A percentile compares a stretch with the other conserved stretches of the same genome.
These are phyloP conservation scores for Ectemnius lituratus DNA, from an alignment of 2,888 invertebrate genomes.

Conservation along the genomic window DNA sequence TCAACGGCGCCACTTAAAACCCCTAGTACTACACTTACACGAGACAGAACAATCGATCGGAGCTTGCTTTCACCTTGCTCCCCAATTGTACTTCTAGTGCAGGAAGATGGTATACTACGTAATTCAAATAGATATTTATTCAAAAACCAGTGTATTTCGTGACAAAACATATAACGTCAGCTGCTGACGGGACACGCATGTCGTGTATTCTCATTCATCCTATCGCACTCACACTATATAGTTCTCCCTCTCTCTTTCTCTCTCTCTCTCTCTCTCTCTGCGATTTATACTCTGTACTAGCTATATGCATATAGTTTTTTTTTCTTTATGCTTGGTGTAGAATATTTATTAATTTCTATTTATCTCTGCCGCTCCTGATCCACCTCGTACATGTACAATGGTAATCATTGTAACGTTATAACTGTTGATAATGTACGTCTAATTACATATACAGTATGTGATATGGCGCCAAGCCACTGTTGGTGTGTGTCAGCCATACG, in stretches of 20 bases:
- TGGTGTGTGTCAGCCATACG: constrained; percentile 39
- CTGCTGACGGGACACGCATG: constrained; percentile 66
- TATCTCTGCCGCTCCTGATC: constrained; percentile 42
- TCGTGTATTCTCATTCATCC: constrained; percentile 65
- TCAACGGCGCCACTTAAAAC: not conserved
- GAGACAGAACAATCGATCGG: not conserved
- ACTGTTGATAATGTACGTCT: constrained; percentile 54
- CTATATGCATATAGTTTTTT: constrained; percentile 57
- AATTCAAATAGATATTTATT: constrained; percentile 76
- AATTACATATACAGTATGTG: constrained; percentile 62
- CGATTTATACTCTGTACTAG: constrained; percentile 57
- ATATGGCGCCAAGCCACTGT: constrained; percentile 59
- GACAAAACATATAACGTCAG: constrained; percentile 73
- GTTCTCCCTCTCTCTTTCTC: constrained; percentile 28
- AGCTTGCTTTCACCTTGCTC: no score
- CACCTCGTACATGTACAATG: constrained; percentile 55
- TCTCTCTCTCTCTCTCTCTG: constrained; percentile 30
- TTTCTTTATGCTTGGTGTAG: constrained; percentile 47
- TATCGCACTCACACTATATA: constrained; percentile 57
- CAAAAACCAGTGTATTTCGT: constrained; percentile 74
- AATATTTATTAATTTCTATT: constrained; percentile 54
- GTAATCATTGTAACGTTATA: constrained; percentile 49
- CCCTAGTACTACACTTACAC: not conserved
- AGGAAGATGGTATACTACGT: constrained; percentile 39
- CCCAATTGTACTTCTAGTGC: not conserved